Percentiles rank a stretch among this genome's conserved stretches.
Conservation (phyloP, 2,113 vertebrate genomes). For the Cololabis saira region DNA sequence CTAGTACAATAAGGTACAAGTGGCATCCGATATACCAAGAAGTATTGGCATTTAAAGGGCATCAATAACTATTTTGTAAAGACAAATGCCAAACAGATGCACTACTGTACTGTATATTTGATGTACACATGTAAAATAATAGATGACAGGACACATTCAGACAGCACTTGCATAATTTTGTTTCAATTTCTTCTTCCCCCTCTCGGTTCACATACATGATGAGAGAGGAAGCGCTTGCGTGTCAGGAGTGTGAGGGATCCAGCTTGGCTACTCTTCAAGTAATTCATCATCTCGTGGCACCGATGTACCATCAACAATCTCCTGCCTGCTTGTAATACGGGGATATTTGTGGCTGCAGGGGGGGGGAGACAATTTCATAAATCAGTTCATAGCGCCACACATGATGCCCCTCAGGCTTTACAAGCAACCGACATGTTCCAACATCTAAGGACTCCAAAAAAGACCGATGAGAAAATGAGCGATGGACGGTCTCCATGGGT, state of each 20-base stretch:
- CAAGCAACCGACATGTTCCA: constrained; percentile 59
- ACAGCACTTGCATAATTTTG: neutral
- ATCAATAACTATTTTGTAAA: too few species aligned
- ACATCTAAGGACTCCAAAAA: constrained; percentile 38
- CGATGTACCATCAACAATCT: constrained; percentile 56
- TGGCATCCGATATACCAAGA: too few species aligned
- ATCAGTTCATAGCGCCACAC: constrained; percentile 66
- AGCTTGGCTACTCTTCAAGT: constrained; percentile 47
- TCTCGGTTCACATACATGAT: neutral
- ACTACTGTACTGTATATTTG: neutral
- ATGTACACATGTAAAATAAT: neutral
- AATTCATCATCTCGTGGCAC: constrained; percentile 59
- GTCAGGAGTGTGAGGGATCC: constrained; percentile 24
- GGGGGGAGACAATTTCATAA: constrained; percentile 75
- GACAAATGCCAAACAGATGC: too few species aligned
- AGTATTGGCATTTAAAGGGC: too few species aligned
- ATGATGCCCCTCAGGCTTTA: constrained; percentile 50
- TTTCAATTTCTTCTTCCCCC: too few species aligned
- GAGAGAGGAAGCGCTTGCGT: constrained; percentile 6
- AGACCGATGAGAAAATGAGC: constrained; percentile 53
- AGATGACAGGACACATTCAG: constrained; percentile 1
- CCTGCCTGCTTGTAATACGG: constrained; percentile 48
- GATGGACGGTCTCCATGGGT: constrained; percentile 45
- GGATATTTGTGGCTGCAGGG: constrained; percentile 65
- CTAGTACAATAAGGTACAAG: too few species aligned